phyloP scores from a whole-genome alignment of 2,113 vertebrate genomes.

The Lepus timidus region DNA sequence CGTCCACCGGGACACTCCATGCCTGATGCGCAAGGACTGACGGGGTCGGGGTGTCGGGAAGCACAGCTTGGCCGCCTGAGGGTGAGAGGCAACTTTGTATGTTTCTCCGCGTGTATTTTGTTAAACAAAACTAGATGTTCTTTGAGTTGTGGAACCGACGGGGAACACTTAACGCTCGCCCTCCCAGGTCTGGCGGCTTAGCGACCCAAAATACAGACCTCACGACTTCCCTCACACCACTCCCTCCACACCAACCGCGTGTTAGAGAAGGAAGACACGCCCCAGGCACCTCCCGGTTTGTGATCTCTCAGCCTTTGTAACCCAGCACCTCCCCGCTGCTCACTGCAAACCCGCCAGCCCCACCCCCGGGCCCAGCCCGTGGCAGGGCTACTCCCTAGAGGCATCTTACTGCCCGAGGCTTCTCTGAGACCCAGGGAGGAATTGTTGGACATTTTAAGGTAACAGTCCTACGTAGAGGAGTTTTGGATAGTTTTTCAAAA shows the following conservation, averaged over 20 bases:
- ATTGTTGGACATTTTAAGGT: slow-evolving; percentile 14
- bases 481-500: not conserved
- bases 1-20: not conserved
- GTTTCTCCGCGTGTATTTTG: not conserved
- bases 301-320: not conserved
- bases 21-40: rapidly evolving
- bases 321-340: too few species aligned
- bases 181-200: not conserved
- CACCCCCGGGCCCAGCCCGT: rapidly evolving
- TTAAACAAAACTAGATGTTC: not conserved
- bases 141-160: not conserved
- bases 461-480: not conserved
- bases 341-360: not conserved
- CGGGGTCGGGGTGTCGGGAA: not conserved
- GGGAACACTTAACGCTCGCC: not conserved
- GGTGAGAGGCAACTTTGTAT: not conserved
- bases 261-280: not conserved
- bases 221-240: not conserved
- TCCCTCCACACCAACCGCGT: not conserved
- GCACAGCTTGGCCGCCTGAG: not conserved
- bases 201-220: not conserved
- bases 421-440: not conserved
- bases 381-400: not conserved
- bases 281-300: not conserved
- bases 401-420: not conserved